Percentiles rank a stretch among this genome's conserved stretches.
These are phyloP conservation scores for Phoebastria nigripes DNA, from an alignment of 2,797 vertebrate genomes.

Conservation along the genomic window DNA sequence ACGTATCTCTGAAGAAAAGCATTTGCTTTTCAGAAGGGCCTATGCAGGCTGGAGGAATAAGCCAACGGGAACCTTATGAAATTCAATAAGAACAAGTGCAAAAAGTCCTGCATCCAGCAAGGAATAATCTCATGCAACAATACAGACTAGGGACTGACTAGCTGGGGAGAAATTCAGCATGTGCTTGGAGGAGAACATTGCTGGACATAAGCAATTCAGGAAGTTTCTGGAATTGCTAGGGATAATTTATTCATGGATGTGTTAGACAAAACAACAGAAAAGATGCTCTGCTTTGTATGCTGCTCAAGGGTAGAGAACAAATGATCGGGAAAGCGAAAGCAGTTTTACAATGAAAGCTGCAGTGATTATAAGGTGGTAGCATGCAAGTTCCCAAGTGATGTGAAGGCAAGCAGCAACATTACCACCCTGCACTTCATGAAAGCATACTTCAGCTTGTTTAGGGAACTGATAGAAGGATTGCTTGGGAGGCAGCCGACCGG, in stretches of 20 bases:
- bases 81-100: not conserved
- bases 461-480: not conserved
- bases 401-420: not conserved
- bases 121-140: not conserved
- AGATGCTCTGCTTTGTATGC: not conserved
- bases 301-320: not conserved
- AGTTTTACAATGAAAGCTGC: not conserved
- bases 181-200: not conserved
- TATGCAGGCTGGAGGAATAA: not conserved
- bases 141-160: not conserved
- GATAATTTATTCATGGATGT: not conserved
- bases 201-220: not conserved
- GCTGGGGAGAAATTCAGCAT: not conserved
- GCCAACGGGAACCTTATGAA: not conserved
- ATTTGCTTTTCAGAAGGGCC: not conserved
- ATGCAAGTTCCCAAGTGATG: not conserved
- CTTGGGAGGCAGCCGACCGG: not conserved
- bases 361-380: not conserved
- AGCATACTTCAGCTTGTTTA: not conserved
- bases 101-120: not conserved
- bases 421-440: not conserved
- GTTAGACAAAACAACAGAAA: not conserved
- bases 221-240: not conserved
- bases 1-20: not conserved
- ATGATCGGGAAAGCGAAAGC: not conserved